These are phyloP conservation scores for Portevinia maculata DNA, from an alignment of 2,888 invertebrate species.

Conservation along the genomic window DNA sequence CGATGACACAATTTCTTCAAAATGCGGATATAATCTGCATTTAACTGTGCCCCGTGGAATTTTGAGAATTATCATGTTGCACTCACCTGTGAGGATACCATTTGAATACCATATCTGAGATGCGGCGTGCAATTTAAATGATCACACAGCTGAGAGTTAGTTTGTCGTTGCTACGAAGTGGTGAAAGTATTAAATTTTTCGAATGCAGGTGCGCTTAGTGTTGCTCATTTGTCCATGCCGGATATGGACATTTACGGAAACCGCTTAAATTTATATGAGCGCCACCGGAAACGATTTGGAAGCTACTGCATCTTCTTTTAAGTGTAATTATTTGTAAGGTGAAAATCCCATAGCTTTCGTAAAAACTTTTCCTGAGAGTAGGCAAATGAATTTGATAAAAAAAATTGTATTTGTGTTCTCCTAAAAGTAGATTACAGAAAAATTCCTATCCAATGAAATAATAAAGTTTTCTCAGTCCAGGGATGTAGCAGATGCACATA, in stretches of 20 bases:
- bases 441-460: no score
- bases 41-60: conserved; percentile 14
- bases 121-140: conserved; percentile 10
- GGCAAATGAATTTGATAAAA: not conserved
- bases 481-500: no score
- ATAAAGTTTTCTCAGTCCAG: no score
- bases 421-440: no score
- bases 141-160: not conserved
- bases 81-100: conserved; percentile 12
- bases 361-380: no score
- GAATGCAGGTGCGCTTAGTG: conserved; percentile 12
- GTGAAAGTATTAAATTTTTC: conserved; percentile 36
- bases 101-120: conserved; percentile 10
- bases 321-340: not conserved
- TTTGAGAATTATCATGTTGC: conserved; percentile 26
- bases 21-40: conserved; percentile 9
- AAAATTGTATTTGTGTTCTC: not conserved
- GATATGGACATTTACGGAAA: conserved; percentile 12
- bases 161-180: no score
- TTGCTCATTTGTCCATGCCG: conserved; percentile 40
- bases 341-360: not conserved
- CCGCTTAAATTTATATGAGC: not conserved
- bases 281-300: conserved; percentile 18
- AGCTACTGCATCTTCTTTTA: conserved; percentile 5
- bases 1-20: conserved; percentile 55